These are phyloP conservation scores for Chrysolina oricalcia DNA, from an alignment of 2,888 invertebrate genomes.

Conservation along the genomic window DNA sequence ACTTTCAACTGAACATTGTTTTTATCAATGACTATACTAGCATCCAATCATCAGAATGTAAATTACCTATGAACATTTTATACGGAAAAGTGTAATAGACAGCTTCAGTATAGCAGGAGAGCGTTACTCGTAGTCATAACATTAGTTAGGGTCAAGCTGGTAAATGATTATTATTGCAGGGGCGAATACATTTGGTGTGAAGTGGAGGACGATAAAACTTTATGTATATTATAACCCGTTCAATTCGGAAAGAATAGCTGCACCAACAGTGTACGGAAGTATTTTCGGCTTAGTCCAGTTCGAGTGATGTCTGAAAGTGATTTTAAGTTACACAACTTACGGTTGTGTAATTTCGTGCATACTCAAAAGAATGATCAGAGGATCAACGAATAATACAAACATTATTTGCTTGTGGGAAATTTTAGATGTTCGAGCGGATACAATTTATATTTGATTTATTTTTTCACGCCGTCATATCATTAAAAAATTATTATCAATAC, in stretches of 20 bases:
- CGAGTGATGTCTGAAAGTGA: neutral
- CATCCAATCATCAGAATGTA: no score
- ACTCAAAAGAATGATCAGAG: no score
- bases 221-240: slow-evolving; percentile 70
- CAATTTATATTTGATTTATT: no score
- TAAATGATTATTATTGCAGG: slow-evolving; percentile 68
- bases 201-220: slow-evolving; percentile 70
- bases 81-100: slow-evolving; percentile 34
- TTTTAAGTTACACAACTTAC: neutral
- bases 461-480: no score
- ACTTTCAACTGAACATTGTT: no score
- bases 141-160: slow-evolving; percentile 64
- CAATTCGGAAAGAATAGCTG: slow-evolving; percentile 31
- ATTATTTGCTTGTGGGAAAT: no score
- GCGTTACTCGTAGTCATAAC: slow-evolving; percentile 49
- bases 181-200: slow-evolving; percentile 60
- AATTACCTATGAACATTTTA: no score
- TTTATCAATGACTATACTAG: no score
- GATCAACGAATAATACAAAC: no score
- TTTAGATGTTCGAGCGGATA: no score
- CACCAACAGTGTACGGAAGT: slow-evolving; percentile 4
- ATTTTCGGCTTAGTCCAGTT: slow-evolving; percentile 2
- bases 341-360: neutral
- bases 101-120: slow-evolving; percentile 29
- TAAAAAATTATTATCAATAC: no score